phyloP scores from a whole-genome alignment of 2,888 invertebrate species.

The Argyresthia albistria region DNA sequence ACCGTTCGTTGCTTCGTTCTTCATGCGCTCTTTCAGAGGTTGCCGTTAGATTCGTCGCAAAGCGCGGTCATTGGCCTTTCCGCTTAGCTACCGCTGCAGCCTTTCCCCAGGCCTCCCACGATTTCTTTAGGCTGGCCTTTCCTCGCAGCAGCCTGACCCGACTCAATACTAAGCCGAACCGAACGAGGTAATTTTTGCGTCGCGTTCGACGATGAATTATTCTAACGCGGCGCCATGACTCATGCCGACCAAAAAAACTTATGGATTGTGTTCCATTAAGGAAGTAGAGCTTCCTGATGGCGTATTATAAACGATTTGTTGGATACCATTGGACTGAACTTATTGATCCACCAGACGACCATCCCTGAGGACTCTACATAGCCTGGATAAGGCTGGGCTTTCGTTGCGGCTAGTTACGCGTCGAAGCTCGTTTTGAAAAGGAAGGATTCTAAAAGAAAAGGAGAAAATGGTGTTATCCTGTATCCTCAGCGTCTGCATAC shows the following conservation, averaged over 20 bases:
- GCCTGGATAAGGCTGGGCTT: too few species aligned
- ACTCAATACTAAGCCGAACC: background rate
- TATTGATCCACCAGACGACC: too few species aligned
- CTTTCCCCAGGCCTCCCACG: conserved; percentile 17
- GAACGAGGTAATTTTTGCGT: background rate
- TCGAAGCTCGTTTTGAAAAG: too few species aligned
- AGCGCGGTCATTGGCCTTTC: conserved; percentile 56
- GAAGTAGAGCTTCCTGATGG: too few species aligned
- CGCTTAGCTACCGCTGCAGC: conserved; percentile 45
- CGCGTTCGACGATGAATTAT: background rate
- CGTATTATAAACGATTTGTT: too few species aligned
- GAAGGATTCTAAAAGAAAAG: too few species aligned
- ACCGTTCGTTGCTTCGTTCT: too few species aligned
- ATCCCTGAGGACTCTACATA: too few species aligned
- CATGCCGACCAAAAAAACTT: conserved; percentile 5
- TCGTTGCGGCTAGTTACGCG: too few species aligned
- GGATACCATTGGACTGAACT: too few species aligned
- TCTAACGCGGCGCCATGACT: conserved; percentile 1
- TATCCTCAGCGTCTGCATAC: too few species aligned
- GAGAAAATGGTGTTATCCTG: too few species aligned
- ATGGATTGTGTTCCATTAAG: background rate
- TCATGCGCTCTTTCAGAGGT: conserved; percentile 21
- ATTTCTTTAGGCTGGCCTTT: conserved; percentile 12
- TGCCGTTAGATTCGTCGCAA: conserved; percentile 41
- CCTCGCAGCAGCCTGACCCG: conserved; percentile 2